Base-by-base conservation (phyloP, 2,113 vertebrate genomes). In the Percina caprodes region DNA sequence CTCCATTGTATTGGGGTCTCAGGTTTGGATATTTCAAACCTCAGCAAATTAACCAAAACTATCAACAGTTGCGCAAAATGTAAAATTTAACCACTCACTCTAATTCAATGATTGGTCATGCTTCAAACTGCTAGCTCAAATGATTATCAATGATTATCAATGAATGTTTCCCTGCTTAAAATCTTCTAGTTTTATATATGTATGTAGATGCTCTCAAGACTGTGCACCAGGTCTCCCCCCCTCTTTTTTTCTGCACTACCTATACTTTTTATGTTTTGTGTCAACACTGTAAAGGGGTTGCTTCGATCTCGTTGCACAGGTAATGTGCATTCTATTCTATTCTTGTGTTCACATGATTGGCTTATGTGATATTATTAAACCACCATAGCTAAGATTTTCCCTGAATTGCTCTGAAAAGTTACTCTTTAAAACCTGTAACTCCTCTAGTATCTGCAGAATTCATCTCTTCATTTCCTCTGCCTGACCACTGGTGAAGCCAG, bases 401-500 rank as follows among this genome's bases (percentile, higher is more conserved):
- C 11, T 49, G 48, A 33, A 56, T 48, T 30, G 26, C n/a, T 56
- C 11, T 5, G n/a, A 52, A 49, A 78, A 61, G 16, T 39, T 24
- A 9, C 82, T 63, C 23, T 4, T 33, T 58, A 4, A 70, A 58
- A 62, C 30, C 7, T 39, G 11, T 23, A 61, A 60, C 21, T 62
- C 63, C 24, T 70, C 23, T 35, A 21, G 11, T 69, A 39, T 80
- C 42, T 54, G 18, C 52, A 48, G 54, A 24, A 54, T 55, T 61
- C 66, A 52, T 68, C 61, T 54, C 24, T 58, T 52, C 62, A 35
- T 59, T 55, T 70, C 39, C 35, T 65, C 46, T 67, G 70, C 42
- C 45, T 42, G 75, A 33, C 52, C 39, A 59, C 65, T 68, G 75
- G 74, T 78, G 21, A 61, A 84, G 52, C 45, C 70, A 16, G 35